Conservation (phyloP, 2,113 vertebrate genomes). For the Cavia porcellus region DNA sequence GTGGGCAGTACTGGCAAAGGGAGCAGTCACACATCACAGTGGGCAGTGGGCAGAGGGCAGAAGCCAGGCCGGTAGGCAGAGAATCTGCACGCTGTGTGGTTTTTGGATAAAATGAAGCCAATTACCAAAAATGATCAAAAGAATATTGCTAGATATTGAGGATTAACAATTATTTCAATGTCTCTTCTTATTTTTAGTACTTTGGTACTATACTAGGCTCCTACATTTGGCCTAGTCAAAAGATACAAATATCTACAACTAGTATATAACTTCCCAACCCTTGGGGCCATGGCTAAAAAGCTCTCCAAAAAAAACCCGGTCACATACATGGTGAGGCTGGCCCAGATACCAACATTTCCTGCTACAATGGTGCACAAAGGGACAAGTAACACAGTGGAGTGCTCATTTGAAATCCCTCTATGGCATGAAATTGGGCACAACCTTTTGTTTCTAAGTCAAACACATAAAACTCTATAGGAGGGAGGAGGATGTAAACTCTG, state of each 20-base stretch:
- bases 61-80: neutral
- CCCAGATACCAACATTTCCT: neutral
- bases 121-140: neutral
- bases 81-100: neutral
- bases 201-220: neutral
- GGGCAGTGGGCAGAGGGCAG: no score
- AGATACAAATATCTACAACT: neutral
- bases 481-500: neutral
- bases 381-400: neutral
- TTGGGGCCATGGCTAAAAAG: neutral
- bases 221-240: neutral
- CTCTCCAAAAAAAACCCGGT: conserved; percentile 7
- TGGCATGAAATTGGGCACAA: neutral
- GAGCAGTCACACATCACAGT: neutral
- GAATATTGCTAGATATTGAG: neutral
- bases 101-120: neutral
- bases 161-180: neutral
- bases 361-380: neutral
- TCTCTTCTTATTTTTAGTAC: neutral
- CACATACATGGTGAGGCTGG: neutral
- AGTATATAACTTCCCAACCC: neutral
- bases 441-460: neutral
- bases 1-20: neutral
- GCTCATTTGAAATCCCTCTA: neutral
- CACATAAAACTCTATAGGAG: neutral